Evolutionary conservation across 2,888 invertebrate species (phyloP).

Genomic region (Entomobrya multifasciata): DNA sequence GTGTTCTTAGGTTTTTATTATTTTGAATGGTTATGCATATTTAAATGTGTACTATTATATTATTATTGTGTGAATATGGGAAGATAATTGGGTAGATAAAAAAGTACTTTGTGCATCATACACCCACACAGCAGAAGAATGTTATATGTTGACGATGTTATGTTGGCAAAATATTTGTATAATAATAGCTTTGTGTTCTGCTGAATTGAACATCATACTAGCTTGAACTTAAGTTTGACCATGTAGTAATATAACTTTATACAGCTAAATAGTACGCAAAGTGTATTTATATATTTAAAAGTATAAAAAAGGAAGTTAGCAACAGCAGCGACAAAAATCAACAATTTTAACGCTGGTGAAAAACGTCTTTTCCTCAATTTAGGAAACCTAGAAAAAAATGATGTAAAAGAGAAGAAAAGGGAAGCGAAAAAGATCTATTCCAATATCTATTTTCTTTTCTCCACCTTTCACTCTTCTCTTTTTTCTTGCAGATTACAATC

Average conservation of each 20-base stretch:
- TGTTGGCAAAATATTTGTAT: too few species aligned
- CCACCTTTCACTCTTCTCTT: slow-evolving; percentile 74
- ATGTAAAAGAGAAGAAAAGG: slow-evolving; percentile 49
- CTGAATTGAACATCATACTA: too few species aligned
- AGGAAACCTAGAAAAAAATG: slow-evolving; percentile 64
- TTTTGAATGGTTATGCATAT: slow-evolving; percentile 16
- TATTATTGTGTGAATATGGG: background rate
- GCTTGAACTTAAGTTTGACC: slow-evolving; percentile 4
- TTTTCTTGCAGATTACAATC: slow-evolving; percentile 79
- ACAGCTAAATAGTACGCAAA: too few species aligned
- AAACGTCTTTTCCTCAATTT: slow-evolving; percentile 59
- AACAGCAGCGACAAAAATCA: slow-evolving; percentile 79
- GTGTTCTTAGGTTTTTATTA: background rate
- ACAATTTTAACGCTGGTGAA: slow-evolving; percentile 80
- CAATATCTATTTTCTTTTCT: slow-evolving; percentile 76
- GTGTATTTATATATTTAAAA: background rate
- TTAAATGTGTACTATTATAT: background rate
- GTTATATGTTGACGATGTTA: too few species aligned
- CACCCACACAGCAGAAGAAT: too few species aligned
- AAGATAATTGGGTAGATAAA: background rate
- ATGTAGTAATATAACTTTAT: background rate
- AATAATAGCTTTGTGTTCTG: too few species aligned
- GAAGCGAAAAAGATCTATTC: slow-evolving; percentile 72
- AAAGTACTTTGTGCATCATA: too few species aligned
- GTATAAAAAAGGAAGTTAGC: slow-evolving; percentile 31